These are phyloP conservation scores for Lerema accius DNA, from an alignment of 1,140 invertebrate species.

Conservation along the genomic window DNA sequence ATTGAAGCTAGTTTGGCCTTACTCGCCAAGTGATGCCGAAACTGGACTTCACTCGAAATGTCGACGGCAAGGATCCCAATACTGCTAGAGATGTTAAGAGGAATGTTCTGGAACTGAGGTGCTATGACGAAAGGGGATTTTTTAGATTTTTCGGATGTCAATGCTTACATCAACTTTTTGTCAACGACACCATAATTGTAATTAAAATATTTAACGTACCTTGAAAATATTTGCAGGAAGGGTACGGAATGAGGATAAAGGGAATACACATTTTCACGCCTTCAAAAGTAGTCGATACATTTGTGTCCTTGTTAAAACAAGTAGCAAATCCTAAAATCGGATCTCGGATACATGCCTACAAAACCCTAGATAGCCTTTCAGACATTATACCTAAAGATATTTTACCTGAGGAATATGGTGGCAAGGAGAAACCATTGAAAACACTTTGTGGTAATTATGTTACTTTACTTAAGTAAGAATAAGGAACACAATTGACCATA, in stretches of 20 bases:
- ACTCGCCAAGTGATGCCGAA: neutral
- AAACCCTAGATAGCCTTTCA: constrained; percentile 36
- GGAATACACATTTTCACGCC: too few relatives aligned
- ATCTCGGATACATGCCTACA: constrained; percentile 45
- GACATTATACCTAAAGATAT: constrained; percentile 43
- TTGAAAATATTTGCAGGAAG: too few relatives aligned
- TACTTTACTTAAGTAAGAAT: neutral
- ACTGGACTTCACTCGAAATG: constrained; percentile 4
- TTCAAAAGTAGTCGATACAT: constrained; percentile 37
- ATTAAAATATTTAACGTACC: too few relatives aligned
- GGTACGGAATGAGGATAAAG: too few relatives aligned
- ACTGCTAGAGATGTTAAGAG: constrained; percentile 17
- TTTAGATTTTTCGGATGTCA: too few relatives aligned
- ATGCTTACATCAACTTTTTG: too few relatives aligned
- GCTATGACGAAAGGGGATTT: constrained; percentile 16
- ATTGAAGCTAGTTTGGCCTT: constrained; percentile 10
- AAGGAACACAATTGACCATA: too few relatives aligned
- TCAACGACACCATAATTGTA: too few relatives aligned
- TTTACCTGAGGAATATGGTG: constrained; percentile 57
- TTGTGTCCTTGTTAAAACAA: constrained; percentile 40
- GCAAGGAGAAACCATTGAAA: constrained; percentile 41
- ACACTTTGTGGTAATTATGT: constrained; percentile 43
- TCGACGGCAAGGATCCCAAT: neutral
- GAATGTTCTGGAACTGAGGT: constrained; percentile 2
- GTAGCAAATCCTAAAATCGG: constrained; percentile 39